Evolutionary conservation across 2,113 vertebrate species (phyloP).

Genomic region (Hyaena hyaena): DNA sequence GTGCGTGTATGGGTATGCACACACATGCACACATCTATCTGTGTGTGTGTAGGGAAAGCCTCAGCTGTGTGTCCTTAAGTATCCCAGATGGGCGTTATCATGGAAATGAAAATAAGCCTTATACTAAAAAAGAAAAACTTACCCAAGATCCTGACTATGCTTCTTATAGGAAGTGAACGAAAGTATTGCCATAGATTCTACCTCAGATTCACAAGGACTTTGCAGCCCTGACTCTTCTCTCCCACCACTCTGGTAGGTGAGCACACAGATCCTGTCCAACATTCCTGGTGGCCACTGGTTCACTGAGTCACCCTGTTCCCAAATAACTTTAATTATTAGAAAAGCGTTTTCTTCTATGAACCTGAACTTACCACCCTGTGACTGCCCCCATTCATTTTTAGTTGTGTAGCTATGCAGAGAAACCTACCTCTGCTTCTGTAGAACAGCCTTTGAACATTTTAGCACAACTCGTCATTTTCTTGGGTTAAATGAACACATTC

Average conservation of each 20-base stretch:
- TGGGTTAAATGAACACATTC: slow-evolving; percentile 41
- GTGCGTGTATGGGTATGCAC: no score
- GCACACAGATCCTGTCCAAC: not conserved
- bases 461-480: slow-evolving; percentile 62
- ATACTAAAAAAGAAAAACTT: not conserved
- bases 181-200: not conserved
- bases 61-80: not conserved
- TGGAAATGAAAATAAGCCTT: not conserved
- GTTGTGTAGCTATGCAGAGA: not conserved
- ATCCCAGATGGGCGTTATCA: not conserved
- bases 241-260: not conserved
- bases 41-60: not conserved
- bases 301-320: not conserved
- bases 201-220: not conserved
- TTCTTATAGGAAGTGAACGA: not conserved
- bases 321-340: not conserved
- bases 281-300: not conserved
- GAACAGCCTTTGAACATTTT: slow-evolving; percentile 53
- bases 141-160: not conserved
- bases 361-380: not conserved
- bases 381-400: not conserved
- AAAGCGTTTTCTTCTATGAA: not conserved
- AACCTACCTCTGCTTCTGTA: not conserved
- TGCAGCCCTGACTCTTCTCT: not conserved
- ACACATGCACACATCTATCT: not conserved